These are phyloP conservation scores for Paelopatides confundens DNA, from an alignment of 53 echinoderm and acorn worm species.

Conservation along the genomic window DNA sequence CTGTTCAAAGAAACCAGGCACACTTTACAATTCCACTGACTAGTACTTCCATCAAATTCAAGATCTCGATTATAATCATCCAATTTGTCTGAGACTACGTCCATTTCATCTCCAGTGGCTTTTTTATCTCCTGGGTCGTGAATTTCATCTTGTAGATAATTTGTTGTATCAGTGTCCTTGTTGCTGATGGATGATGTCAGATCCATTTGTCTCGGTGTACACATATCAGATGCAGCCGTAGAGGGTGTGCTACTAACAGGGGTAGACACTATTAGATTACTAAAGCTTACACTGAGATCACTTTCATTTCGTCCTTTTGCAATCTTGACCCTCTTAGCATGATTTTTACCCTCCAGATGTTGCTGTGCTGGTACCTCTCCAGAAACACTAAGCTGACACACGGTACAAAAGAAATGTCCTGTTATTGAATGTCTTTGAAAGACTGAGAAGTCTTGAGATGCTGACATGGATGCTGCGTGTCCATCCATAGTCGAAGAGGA, in stretches of 20 bases:
- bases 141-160: background rate
- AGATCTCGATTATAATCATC: background rate
- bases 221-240: background rate
- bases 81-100: background rate
- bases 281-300: background rate
- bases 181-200: too few species aligned
- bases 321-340: background rate
- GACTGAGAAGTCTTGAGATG: background rate
- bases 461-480: background rate
- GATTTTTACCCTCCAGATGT: constrained; percentile 3
- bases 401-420: constrained; percentile 7
- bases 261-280: background rate
- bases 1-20: constrained; percentile 1
- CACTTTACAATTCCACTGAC: constrained; percentile 7
- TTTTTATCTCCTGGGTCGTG: background rate
- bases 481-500: too few species aligned
- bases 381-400: background rate
- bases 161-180: too few species aligned
- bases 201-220: too few species aligned
- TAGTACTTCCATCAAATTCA: background rate
- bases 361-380: constrained; percentile 27
- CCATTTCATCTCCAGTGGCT: background rate
- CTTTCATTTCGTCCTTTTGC: background rate
- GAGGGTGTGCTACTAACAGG: background rate
- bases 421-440: constrained; percentile 2